Percentiles rank a stretch among this genome's conserved stretches.
phyloP scores from a whole-genome alignment of 1,140 invertebrate species.

The Drosophila sucinea region DNA sequence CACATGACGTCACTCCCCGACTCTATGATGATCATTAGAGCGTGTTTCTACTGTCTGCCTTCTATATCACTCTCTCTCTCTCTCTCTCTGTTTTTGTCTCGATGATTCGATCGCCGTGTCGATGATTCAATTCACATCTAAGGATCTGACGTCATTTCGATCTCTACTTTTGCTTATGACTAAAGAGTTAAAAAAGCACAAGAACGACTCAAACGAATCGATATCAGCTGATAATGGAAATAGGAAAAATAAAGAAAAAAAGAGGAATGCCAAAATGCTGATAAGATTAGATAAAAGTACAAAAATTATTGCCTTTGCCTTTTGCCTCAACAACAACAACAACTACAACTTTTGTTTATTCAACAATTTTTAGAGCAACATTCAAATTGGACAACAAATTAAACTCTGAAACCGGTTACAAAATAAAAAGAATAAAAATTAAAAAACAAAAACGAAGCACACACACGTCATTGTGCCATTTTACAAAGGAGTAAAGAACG shows the following conservation, averaged over 20 bases:
- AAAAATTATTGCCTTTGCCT: neutral
- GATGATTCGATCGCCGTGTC: neutral
- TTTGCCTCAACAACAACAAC: neutral
- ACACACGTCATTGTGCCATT: constrained; percentile 10
- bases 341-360: constrained; percentile 6
- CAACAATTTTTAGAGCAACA: constrained; percentile 10
- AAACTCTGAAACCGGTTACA: constrained; percentile 1
- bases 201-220: neutral
- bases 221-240: constrained; percentile 11
- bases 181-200: constrained; percentile 1
- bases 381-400: constrained; percentile 2
- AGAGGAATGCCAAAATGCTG: constrained; percentile 5
- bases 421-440: neutral
- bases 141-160: constrained; percentile 10
- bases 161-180: neutral
- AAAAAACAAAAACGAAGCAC: neutral
- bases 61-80: neutral
- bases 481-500: neutral
- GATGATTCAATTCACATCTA: constrained; percentile 14
- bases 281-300: constrained; percentile 9
- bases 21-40: constrained; percentile 8
- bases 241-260: neutral
- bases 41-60: neutral
- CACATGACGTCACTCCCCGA: constrained; percentile 1
- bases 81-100: neutral